These are phyloP conservation scores for Cerastoderma edule DNA, from an alignment of 2,888 invertebrate genomes.

Conservation along the genomic window DNA sequence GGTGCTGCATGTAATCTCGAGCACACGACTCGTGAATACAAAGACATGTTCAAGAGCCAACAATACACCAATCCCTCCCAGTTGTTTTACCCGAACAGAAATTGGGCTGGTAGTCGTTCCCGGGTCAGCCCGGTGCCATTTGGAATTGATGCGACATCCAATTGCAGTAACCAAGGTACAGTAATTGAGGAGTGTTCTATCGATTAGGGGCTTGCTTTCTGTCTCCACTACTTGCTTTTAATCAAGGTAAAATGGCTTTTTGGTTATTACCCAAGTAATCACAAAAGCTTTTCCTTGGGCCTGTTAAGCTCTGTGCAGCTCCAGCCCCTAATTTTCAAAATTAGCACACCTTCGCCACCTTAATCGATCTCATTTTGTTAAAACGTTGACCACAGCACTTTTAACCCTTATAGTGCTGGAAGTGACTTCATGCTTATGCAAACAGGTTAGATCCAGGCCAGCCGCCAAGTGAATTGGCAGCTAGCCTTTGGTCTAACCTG, in stretches of 20 bases:
- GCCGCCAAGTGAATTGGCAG: no score
- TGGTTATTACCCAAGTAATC: background rate
- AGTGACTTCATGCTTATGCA: no score
- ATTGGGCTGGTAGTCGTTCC: background rate
- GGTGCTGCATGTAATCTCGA: no score
- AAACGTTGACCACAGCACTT: no score
- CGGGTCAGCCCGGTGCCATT: background rate
- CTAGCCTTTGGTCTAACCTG: no score
- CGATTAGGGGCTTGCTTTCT: background rate
- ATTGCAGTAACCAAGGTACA: background rate
- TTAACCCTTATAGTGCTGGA: no score
- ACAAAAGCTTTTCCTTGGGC: background rate
- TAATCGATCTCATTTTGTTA: no score
- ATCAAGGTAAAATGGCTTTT: constrained; percentile 1
- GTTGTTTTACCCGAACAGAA: constrained; percentile 3
- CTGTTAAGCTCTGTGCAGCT: no score
- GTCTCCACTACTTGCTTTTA: background rate
- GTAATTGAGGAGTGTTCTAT: background rate
- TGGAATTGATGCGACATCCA: background rate
- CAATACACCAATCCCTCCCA: background rate
- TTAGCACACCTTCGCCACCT: no score
- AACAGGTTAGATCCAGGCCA: no score
- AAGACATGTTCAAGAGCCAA: background rate
- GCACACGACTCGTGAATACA: background rate
- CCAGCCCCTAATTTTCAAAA: no score